Evolutionary conservation across 2,797 vertebrate species (phyloP), one percentile per base, ranked within the genome.

Genomic region (Carapus acus): DNA sequence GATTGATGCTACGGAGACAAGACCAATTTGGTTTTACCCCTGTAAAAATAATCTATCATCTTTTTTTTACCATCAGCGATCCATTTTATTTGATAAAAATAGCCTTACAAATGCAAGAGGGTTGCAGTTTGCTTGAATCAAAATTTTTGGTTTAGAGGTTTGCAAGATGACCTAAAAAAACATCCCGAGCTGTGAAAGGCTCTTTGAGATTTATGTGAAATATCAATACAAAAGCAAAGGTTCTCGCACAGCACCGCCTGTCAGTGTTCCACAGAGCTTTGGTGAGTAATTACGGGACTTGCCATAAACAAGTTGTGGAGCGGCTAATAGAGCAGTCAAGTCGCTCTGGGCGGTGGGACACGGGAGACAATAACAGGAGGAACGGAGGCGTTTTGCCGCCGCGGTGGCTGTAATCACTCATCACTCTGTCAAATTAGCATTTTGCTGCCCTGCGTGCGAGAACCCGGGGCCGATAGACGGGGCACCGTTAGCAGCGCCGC

Each of bases 381-480:
- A 72, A 81, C 79, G 63, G 54, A 80, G 69, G 68, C 61, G 16
- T 48, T 63, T 74, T 60, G 75, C 70, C 71, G 65, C 70, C 75
- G 73, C 61, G 47, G 47, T 46, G 60, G 49, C 67, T 72, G 77
- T 61, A 82, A 82, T 88, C 81, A 82, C 74, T 87, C 84, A 87
- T 80, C 63, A 63, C 48, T 72, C 72, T 80, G 81, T 84, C 83
- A 85, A 72, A 82, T 81, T 72, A 83, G 62, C 65, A 77, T 74
- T 59, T 61, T 53, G 49, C 65, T 43, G 62, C 73, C 50, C 64
- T 38, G 57, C 74, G 47, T 62, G 74, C 45, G 77, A 31, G 68
- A 67, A 49, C 67, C 65, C 60, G n/a, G 18, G 12, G 54, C 63
- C 61, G 47, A 75, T 15, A 76, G 67, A 74, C 68, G 27, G 54